Conservation (phyloP, 2,888 invertebrate genomes). For the Andrena chrysosceles region DNA sequence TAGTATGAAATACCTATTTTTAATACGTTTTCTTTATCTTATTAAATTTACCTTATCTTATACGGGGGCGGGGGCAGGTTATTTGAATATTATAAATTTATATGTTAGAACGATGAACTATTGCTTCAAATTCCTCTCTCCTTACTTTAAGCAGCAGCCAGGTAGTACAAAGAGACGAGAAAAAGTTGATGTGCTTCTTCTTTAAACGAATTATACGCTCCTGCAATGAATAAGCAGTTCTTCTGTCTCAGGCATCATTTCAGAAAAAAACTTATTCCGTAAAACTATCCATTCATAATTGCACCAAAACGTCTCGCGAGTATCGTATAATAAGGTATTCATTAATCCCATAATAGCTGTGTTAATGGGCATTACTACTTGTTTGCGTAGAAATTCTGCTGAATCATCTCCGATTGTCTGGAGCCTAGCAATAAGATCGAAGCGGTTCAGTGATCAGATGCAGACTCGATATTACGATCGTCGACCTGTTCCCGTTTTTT, state of each 20-base stretch:
- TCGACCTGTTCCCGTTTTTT: constrained; percentile 14
- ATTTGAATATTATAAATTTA: no score
- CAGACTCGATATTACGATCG: constrained; percentile 8
- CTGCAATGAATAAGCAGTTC: background rate
- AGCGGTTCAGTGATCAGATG: background rate
- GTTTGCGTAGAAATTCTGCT: constrained; percentile 44
- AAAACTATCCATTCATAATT: background rate
- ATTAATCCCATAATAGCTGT: constrained; percentile 36
- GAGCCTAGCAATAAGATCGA: background rate
- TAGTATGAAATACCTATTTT: no score
- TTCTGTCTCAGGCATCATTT: background rate
- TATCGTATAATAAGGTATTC: constrained; percentile 39
- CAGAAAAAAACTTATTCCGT: background rate
- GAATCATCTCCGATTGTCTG: constrained; percentile 41
- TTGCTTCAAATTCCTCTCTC: background rate
- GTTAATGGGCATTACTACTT: constrained; percentile 23
- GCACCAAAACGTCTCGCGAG: background rate
- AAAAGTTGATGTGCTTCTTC: background rate
- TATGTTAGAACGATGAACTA: no score
- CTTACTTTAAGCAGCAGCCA: no score
- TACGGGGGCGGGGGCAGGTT: no score
- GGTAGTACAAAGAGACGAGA: background rate
- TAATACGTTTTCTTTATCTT: no score
- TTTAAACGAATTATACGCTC: constrained; percentile 1
- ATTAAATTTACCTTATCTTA: no score